A percentile compares a stretch with the other conserved stretches of the same genome.
Evolutionary conservation across 2,797 vertebrate species (phyloP).

Genomic region (Spondyliosoma cantharus): DNA sequence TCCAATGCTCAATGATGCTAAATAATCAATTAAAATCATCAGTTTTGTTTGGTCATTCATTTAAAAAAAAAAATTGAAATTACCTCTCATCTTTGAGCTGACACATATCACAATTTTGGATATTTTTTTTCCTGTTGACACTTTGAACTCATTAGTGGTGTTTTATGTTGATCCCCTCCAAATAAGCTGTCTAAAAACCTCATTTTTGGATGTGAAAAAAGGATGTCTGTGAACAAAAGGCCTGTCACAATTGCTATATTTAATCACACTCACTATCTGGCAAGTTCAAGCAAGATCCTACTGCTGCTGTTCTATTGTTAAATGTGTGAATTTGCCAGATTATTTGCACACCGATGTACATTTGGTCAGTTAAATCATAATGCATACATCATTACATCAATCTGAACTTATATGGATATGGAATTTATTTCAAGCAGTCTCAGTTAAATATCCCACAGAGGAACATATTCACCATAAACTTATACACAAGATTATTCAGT

Average conservation of each 20-base stretch:
- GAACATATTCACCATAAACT: too few relatives aligned
- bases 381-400: too few relatives aligned
- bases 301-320: background rate
- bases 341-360: background rate
- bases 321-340: background rate
- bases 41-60: background rate
- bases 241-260: background rate
- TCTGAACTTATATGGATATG: too few relatives aligned
- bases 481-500: too few relatives aligned
- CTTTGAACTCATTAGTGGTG: background rate
- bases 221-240: background rate
- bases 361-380: constrained; percentile 2
- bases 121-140: background rate
- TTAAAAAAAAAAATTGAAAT: background rate
- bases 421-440: background rate
- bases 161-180: background rate
- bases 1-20: background rate
- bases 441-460: background rate
- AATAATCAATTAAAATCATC: background rate
- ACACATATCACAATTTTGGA: background rate
- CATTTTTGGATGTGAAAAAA: background rate
- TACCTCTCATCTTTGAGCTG: background rate
- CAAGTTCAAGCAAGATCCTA: background rate
- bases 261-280: background rate
- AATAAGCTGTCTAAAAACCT: background rate